Conservation (phyloP, 2,797 vertebrate genomes). For the Typhlichthys eigenmanni region DNA sequence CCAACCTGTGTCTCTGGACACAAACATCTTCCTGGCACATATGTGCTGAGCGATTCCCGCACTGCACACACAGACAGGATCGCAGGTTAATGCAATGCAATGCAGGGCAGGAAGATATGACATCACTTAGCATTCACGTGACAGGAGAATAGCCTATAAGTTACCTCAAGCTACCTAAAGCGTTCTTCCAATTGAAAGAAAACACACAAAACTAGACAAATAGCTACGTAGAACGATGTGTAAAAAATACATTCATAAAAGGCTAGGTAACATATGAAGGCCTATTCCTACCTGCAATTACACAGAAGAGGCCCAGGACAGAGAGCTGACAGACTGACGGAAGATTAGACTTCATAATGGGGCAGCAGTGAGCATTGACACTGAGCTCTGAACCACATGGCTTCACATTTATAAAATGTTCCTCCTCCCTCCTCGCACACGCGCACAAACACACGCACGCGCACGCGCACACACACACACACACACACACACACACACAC, state of each 20-base stretch:
- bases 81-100: constrained; percentile 31
- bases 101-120: constrained; percentile 9
- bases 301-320: constrained; percentile 50
- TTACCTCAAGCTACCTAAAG: not conserved
- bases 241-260: not conserved
- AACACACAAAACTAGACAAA: not conserved
- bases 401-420: constrained; percentile 49
- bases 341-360: constrained; percentile 54
- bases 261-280: not conserved
- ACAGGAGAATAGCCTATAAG: not conserved
- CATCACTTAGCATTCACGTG: not conserved
- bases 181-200: not conserved
- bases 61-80: constrained; percentile 60
- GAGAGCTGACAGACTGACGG: constrained; percentile 34
- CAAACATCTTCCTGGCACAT: constrained; percentile 73
- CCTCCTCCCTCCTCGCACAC: constrained; percentile 35
- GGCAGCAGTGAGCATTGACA: constrained; percentile 18
- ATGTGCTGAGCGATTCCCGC: constrained; percentile 39
- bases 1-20: constrained; percentile 42
- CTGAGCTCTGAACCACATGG: constrained; percentile 39
- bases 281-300: constrained; percentile 58
- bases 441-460: constrained; percentile 7
- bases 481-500: not conserved
- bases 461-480: not conserved
- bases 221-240: not conserved